phyloP scores from a whole-genome alignment of 2,797 vertebrate genomes.

The Gymnodraco acuticeps region DNA sequence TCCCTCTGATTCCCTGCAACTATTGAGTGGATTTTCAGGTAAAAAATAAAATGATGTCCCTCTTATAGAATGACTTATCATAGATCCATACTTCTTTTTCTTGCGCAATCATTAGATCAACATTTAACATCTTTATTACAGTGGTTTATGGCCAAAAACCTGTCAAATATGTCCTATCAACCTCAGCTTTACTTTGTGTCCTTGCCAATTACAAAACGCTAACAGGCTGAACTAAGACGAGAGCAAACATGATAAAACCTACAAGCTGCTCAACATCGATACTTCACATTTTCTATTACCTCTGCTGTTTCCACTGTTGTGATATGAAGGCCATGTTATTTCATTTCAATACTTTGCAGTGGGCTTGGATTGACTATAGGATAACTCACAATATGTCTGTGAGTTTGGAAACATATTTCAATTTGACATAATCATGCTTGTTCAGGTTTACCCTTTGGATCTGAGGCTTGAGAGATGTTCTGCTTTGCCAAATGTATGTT shows the following conservation, averaged over 20 bases:
- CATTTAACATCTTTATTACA: too few species aligned
- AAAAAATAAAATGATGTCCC: too few species aligned
- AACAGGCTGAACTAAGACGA: background rate
- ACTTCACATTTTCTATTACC: background rate
- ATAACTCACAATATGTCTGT: background rate
- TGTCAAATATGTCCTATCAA: too few species aligned
- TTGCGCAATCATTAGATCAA: too few species aligned
- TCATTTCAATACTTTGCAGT: background rate
- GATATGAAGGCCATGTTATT: background rate
- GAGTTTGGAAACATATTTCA: background rate
- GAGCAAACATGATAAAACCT: background rate
- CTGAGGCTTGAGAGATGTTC: slow-evolving; percentile 14
- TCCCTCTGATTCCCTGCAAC: too few species aligned
- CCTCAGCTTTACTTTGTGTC: too few species aligned
- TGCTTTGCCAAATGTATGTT: slow-evolving; percentile 20
- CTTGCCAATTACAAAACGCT: too few species aligned
- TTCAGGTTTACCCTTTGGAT: background rate
- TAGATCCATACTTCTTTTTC: too few species aligned
- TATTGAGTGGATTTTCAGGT: too few species aligned
- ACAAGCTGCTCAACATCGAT: background rate
- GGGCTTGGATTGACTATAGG: background rate
- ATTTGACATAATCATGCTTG: background rate
- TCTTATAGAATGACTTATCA: too few species aligned
- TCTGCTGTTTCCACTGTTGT: background rate
- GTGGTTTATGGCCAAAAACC: too few species aligned